Evolutionary conservation across 2,797 vertebrate species (phyloP).

Genomic region (Lophius americanus): DNA sequence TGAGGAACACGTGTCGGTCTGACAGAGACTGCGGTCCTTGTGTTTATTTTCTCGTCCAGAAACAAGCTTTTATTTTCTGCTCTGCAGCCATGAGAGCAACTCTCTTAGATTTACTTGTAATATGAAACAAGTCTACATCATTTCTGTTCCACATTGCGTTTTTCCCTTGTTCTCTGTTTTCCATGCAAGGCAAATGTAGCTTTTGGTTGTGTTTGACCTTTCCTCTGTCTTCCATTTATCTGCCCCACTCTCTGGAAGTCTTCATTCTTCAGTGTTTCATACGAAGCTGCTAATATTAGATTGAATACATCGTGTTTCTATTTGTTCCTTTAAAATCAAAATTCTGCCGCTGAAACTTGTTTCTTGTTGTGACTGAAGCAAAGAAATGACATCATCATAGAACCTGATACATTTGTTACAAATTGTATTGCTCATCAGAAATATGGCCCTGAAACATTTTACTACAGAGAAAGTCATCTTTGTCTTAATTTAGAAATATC

Average conservation of each 20-base stretch:
- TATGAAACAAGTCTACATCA: background rate
- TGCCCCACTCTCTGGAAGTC: conserved; percentile 8
- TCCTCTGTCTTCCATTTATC: conserved; percentile 7
- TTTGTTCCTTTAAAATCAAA: conserved; percentile 5
- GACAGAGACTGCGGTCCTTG: conserved; percentile 18
- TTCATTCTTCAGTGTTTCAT: conserved; percentile 13
- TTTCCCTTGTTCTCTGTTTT: conserved; percentile 19
- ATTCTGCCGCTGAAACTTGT: background rate
- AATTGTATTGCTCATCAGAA: conserved; percentile 5
- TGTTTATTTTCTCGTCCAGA: conserved; percentile 13
- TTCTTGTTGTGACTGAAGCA: conserved; percentile 8
- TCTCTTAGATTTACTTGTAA: background rate
- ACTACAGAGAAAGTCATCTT: background rate
- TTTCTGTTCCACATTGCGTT: background rate
- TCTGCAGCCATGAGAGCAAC: no score
- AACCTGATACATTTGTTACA: background rate
- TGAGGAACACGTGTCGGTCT: conserved; percentile 48
- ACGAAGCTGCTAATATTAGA: conserved; percentile 3
- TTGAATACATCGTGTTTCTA: conserved; percentile 8
- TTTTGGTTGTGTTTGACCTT: conserved; percentile 30
- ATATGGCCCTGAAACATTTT: background rate
- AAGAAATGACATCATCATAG: background rate
- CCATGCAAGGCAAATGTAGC: conserved; percentile 11
- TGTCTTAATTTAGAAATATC: conserved; percentile 1
- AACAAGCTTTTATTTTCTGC: conserved; percentile 22